Evolutionary conservation across 2,888 invertebrate genomes (phyloP), one percentile per base, ranked within the genome.

Genomic region (Uloborus plumipes): DNA sequence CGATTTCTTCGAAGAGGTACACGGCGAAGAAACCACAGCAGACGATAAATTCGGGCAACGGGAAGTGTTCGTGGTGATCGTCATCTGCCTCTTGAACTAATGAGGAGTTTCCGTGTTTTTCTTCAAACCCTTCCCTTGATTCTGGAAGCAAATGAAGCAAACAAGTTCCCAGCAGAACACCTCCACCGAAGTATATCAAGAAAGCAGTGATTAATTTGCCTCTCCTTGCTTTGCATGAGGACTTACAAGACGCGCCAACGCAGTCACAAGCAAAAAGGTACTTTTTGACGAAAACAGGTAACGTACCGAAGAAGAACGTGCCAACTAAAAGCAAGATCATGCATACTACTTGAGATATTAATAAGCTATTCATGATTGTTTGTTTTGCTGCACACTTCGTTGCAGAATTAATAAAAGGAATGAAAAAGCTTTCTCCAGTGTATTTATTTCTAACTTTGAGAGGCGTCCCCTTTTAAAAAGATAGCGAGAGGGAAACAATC

Each of bases 141-240:
- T 95, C 95, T 0, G 95, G 95, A 75, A 95, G 89, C 86, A 95
- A 90, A 87, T 95, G 95, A 85, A 94, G 89, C 88, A 95, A 94
- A 6, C 94, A 94, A 2, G 95, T 95, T 84, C 93, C 93, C 55
- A 95, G 89, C 20, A 95, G 90, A 0, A 95, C 95, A 14, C 95
- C 95, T n/a, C 95, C 95, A 18, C 95, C 95, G 85, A 95, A 93
- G n/a, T 94, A 93, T 26, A 95, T 84, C 18, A 84, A 66, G 22
- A 84, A 80, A n/a, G 84, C 61, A 14, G 76, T 80, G 14, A 72
- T 69, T 4, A 70, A 7, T 61, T 75, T 79, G 31, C 74, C 80
- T n/a, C 16, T 75, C 14, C 67, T 62, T 15, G 81, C 69, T 1
- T 51, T 51, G 20, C 81, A 81, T 9, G 31, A 20, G 11, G 16